phyloP scores from a whole-genome alignment of 2,113 vertebrate genomes.

The Oenanthe melanoleuca region DNA sequence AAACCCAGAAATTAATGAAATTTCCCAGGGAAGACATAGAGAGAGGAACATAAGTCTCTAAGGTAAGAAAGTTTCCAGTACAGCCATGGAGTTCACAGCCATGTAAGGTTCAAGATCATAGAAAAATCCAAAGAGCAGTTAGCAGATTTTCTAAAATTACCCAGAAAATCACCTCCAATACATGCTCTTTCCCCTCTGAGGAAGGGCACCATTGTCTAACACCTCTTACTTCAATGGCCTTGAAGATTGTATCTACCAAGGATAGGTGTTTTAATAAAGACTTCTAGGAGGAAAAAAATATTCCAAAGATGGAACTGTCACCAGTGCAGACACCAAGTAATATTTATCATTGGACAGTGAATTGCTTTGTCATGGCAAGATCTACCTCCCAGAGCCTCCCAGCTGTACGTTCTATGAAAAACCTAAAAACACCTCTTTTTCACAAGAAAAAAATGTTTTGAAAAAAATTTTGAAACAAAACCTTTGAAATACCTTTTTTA shows the following conservation, averaged over 20 bases:
- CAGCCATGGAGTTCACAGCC: not conserved
- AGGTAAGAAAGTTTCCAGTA: not conserved
- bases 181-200: not conserved
- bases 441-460: not conserved
- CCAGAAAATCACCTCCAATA: not conserved
- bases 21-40: not conserved
- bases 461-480: not conserved
- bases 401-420: not conserved
- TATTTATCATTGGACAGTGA: fast-evolving
- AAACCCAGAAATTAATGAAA: not conserved
- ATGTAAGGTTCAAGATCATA: not conserved
- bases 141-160: not conserved
- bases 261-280: not conserved
- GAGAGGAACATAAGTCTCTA: not conserved
- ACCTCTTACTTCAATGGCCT: not conserved
- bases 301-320: not conserved
- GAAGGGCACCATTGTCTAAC: not conserved
- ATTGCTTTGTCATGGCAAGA: not conserved
- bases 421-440: not conserved
- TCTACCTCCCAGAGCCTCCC: not conserved
- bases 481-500: not conserved
- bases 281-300: not conserved
- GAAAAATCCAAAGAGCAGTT: not conserved
- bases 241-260: not conserved
- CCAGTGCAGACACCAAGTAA: too few species aligned